Evolutionary conservation across 2,888 invertebrate genomes (phyloP), one percentile per base, ranked within the genome.

Genomic region (Azorinus chamasolen): DNA sequence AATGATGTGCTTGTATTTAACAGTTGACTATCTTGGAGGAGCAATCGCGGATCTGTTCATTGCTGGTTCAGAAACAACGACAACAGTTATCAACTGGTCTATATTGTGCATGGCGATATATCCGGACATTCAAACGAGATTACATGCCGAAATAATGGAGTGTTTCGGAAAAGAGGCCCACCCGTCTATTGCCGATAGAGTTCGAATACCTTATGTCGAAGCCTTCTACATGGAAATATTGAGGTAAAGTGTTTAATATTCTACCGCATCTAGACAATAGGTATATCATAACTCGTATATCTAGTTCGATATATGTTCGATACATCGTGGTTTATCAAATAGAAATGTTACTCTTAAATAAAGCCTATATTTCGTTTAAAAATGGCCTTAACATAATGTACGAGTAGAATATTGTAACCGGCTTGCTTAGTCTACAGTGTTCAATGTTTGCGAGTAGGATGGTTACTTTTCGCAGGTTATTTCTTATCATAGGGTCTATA

Each of bases 11-110:
- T n/a, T n/a, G n/a, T 45, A 16, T 45, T 5, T 70, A 61, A 1
- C 22, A 84, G 84, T 55, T 20, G 62, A 68, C 57, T 53, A 84
- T 18, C 55, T 84, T 1, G 18, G 63, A 6, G 53, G 46, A 8
- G 57, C 50, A 5, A 75, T 86, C 27, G 41, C 46, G 0, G 86
- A 87, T 45, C 53, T 87, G 12, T 84, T 87, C 46, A 54, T 79
- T 14, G 84, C 88, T 24, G 87, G 88, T 1, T 75, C 86, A 89
- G 96, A 96, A 87, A 96, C 96, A 1, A 96, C 96, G 0, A 95
- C 96, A 16, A 96, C 97, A 22, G 97, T 96, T 1, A 96, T 97
- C 77, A 96, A 96, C 90, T 97, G 97, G 94, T 96, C 96, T 72
- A 94, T 97, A 8, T 96, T 96, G 79, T 94, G 97, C 88, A 95